phyloP scores from a whole-genome alignment of 2,113 vertebrate genomes.

The Crotophaga sulcirostris region DNA sequence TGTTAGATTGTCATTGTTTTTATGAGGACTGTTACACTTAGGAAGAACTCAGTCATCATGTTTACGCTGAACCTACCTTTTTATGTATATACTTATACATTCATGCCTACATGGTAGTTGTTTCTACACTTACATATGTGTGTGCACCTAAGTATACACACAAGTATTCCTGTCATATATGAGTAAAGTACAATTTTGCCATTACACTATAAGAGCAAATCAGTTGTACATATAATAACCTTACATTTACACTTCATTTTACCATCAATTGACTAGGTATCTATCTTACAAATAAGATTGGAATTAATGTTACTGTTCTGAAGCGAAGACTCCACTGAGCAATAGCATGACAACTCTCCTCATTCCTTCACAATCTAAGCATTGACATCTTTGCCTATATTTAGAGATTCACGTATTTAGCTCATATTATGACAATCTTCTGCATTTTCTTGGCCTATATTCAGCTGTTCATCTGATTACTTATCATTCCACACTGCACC shows the following conservation, averaged over 20 bases:
- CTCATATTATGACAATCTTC: background rate
- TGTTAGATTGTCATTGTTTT: background rate
- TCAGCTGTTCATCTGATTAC: background rate
- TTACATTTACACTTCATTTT: background rate
- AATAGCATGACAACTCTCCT: background rate
- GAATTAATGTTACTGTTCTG: background rate
- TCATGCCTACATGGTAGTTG: background rate
- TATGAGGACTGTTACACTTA: background rate
- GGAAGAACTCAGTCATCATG: background rate
- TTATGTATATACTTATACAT: background rate
- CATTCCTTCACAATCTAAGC: background rate
- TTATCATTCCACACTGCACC: background rate
- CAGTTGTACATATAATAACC: background rate
- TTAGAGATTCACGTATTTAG: background rate
- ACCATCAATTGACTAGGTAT: background rate
- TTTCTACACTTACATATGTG: background rate
- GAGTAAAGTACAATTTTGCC: background rate
- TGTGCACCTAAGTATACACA: background rate
- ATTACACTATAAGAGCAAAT: background rate
- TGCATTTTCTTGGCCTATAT: background rate
- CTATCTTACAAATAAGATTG: background rate
- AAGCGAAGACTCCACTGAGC: background rate
- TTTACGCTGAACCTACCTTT: background rate
- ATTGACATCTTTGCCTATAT: background rate
- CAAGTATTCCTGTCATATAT: background rate